Evolutionary conservation across 2,888 invertebrate genomes (phyloP).

Genomic region (Conistra vaccinii): DNA sequence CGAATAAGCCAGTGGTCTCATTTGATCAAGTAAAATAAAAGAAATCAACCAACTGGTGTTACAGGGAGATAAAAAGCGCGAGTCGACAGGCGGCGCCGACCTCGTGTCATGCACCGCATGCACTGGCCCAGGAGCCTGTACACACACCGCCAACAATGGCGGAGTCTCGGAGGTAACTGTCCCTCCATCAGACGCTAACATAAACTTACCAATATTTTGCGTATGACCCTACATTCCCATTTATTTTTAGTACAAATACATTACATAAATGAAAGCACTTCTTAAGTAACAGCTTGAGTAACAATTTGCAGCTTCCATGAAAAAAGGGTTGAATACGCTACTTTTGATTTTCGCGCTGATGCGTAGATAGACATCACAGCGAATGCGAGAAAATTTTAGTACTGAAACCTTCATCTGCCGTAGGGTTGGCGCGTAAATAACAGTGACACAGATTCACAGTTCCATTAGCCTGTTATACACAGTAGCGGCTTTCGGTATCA

Average conservation of each 20-base stretch:
- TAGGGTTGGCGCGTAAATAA: constrained; percentile 34
- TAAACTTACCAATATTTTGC: constrained; percentile 66
- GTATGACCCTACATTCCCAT: constrained; percentile 49
- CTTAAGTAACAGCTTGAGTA: constrained; percentile 49
- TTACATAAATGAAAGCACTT: constrained; percentile 34
- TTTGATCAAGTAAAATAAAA: constrained; percentile 55
- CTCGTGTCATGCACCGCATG: constrained; percentile 96
- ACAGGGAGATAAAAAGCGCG: constrained; percentile 96
- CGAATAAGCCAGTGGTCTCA: constrained; percentile 22
- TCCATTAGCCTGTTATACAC: constrained; percentile 70
- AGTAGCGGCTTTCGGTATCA: constrained; percentile 78
- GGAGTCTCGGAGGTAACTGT: constrained; percentile 95
- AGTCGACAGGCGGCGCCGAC: constrained; percentile 94
- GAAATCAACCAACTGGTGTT: constrained; percentile 54
- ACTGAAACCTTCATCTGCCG: constrained; percentile 33
- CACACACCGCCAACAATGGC: constrained; percentile 96
- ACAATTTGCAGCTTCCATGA: constrained; percentile 42
- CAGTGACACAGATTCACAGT: constrained; percentile 44
- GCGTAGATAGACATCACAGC: constrained; percentile 41
- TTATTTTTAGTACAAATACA: constrained; percentile 47
- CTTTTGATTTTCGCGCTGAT: constrained; percentile 44
- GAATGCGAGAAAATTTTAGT: constrained; percentile 17
- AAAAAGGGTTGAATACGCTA: constrained; percentile 34
- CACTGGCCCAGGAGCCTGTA: constrained; percentile 94
- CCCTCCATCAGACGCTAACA: constrained; percentile 56